These are phyloP conservation scores for Epicauta chinensis DNA, from an alignment of 1,140 invertebrate species.

Conservation along the genomic window DNA sequence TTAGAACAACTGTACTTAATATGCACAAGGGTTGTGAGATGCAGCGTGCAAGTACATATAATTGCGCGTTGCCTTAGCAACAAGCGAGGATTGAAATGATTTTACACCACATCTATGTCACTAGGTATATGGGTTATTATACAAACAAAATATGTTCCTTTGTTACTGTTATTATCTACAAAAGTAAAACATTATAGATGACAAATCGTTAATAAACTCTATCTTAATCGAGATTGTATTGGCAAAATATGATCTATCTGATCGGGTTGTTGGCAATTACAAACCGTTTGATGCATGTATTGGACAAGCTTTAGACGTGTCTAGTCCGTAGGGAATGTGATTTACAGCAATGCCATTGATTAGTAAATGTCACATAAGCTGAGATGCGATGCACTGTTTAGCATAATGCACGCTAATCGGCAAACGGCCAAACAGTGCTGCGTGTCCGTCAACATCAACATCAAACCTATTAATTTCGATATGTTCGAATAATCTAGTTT, in stretches of 20 bases:
- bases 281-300: slow-evolving; percentile 33
- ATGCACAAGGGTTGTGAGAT: slow-evolving; percentile 5
- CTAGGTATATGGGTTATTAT: slow-evolving; percentile 16
- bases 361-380: slow-evolving; percentile 36
- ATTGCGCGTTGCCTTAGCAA: slow-evolving; percentile 15
- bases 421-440: slow-evolving; percentile 32
- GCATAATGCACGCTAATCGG: slow-evolving; percentile 38
- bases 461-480: slow-evolving; percentile 28
- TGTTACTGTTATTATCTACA: too few species aligned
- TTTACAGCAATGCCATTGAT: slow-evolving; percentile 37
- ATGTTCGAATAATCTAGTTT: slow-evolving; percentile 25
- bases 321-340: slow-evolving; percentile 31
- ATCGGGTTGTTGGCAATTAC: slow-evolving; percentile 30
- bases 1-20: slow-evolving; percentile 6
- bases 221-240: slow-evolving; percentile 19
- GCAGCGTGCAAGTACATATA: slow-evolving; percentile 5
- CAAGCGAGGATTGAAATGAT: slow-evolving; percentile 10
- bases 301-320: slow-evolving; percentile 29
- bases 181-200: too few species aligned
- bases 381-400: slow-evolving; percentile 36
- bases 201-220: not conserved
- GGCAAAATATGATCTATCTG: slow-evolving; percentile 28
- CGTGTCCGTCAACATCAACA: slow-evolving; percentile 30
- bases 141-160: too few species aligned
- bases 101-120: slow-evolving; percentile 14